Conservation (phyloP, 2,888 invertebrate species). For the Orthosia cruda region DNA sequence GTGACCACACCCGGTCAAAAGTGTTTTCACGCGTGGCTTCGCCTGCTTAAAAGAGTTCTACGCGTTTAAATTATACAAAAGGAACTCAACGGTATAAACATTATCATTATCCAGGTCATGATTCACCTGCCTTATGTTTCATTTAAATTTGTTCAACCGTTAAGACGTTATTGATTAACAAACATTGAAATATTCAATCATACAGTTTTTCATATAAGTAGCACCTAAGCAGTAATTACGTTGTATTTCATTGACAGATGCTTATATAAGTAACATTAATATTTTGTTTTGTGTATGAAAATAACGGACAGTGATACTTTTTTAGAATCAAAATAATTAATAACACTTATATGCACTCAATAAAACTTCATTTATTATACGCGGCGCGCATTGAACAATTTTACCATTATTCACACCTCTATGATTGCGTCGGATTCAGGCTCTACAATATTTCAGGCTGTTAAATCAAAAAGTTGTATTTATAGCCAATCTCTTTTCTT, state of each 20-base stretch:
- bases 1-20: too few relatives aligned
- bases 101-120: not conserved
- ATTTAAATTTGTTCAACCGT: not conserved
- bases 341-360: constrained; percentile 6
- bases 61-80: not conserved
- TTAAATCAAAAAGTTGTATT: not conserved
- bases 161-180: too few relatives aligned
- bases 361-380: not conserved
- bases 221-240: not conserved
- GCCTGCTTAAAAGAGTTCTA: too few relatives aligned
- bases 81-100: not conserved
- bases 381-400: not conserved
- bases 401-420: constrained; percentile 17
- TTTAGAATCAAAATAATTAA: not conserved
- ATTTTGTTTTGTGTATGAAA: not conserved
- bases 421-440: constrained; percentile 1
- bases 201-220: too few relatives aligned
- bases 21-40: not conserved
- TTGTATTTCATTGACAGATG: not conserved
- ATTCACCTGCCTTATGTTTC: not conserved
- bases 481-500: constrained; percentile 3
- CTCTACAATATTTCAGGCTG: not conserved
- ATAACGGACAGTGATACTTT: not conserved
- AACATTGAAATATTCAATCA: too few relatives aligned
- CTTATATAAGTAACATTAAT: not conserved